Percentiles rank a stretch among this genome's conserved stretches.
These are phyloP conservation scores for Agrochola macilenta DNA, from an alignment of 2,888 invertebrate species.

Conservation along the genomic window DNA sequence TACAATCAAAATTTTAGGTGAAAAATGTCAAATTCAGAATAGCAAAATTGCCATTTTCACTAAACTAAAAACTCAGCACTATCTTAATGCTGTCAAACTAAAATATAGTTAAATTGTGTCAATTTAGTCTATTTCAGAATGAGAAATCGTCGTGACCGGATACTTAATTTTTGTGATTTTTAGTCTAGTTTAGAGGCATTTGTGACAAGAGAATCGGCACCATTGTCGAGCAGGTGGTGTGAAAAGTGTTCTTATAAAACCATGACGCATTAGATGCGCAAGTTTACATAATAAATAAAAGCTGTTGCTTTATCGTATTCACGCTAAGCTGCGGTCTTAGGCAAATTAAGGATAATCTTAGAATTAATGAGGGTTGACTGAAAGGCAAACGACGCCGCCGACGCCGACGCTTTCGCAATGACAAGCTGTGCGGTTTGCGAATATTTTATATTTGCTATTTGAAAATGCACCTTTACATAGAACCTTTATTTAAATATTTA, in stretches of 20 bases:
- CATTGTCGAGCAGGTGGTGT: too few species aligned
- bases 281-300: constrained; percentile 57
- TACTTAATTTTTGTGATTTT: too few species aligned
- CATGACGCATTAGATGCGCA: constrained; percentile 35
- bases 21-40: too few species aligned
- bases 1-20: too few species aligned
- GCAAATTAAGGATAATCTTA: constrained; percentile 74
- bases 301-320: constrained; percentile 51
- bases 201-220: too few species aligned
- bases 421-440: constrained; percentile 43
- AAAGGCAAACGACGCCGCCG: constrained; percentile 47
- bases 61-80: too few species aligned
- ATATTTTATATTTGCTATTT: constrained; percentile 43
- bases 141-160: too few species aligned
- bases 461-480: constrained; percentile 5
- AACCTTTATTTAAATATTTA: not conserved
- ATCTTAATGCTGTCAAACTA: too few species aligned
- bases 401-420: constrained; percentile 35
- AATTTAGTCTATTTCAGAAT: too few species aligned
- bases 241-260: constrained; percentile 4
- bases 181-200: too few species aligned
- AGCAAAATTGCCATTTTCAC: too few species aligned
- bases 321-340: constrained; percentile 63
- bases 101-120: too few species aligned
- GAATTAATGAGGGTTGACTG: constrained; percentile 68